Percentiles rank a stretch among this genome's conserved stretches.
These are phyloP conservation scores for Pristionchus arcanus DNA, from an alignment of 2,888 invertebrate species.

Conservation along the genomic window DNA sequence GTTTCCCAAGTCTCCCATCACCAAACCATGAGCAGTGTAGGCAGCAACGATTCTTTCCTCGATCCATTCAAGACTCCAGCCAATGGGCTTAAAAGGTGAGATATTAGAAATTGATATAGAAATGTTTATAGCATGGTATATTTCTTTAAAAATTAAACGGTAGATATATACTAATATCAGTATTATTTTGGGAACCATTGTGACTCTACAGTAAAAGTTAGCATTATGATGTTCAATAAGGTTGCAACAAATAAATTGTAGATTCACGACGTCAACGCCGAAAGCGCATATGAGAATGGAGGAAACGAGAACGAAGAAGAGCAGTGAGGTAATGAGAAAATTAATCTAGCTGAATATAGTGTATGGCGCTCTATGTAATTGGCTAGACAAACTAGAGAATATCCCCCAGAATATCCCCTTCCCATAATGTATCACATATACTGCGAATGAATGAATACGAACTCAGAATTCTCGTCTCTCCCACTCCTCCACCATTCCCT, in stretches of 20 bases:
- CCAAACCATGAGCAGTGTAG: slow-evolving; percentile 36
- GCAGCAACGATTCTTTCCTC: slow-evolving; percentile 1
- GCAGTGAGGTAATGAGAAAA: too few species aligned
- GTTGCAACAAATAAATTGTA: not conserved
- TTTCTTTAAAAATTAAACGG: too few species aligned
- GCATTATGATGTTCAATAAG: not conserved
- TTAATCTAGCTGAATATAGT: too few species aligned
- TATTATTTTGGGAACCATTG: too few species aligned
- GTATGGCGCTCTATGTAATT: too few species aligned
- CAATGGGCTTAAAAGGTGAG: slow-evolving; percentile 26
- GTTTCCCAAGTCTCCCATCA: slow-evolving; percentile 1
- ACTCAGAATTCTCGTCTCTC: not conserved
- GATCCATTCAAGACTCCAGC: slow-evolving; percentile 33
- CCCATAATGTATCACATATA: too few species aligned
- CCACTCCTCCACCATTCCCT: slow-evolving; percentile 26
- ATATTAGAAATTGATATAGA: too few species aligned
- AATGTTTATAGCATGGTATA: not conserved
- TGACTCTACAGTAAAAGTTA: not conserved
- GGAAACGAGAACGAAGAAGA: not conserved
- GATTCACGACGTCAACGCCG: slow-evolving; percentile 34
- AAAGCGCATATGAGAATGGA: not conserved
- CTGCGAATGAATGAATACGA: too few species aligned
- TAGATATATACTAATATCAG: too few species aligned
- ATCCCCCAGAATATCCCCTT: too few species aligned
- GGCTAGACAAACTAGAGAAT: too few species aligned